A percentile compares a stretch with the other conserved stretches of the same genome.
phyloP scores from a whole-genome alignment of 2,797 vertebrate species.

The Pelochelys cantorii region DNA sequence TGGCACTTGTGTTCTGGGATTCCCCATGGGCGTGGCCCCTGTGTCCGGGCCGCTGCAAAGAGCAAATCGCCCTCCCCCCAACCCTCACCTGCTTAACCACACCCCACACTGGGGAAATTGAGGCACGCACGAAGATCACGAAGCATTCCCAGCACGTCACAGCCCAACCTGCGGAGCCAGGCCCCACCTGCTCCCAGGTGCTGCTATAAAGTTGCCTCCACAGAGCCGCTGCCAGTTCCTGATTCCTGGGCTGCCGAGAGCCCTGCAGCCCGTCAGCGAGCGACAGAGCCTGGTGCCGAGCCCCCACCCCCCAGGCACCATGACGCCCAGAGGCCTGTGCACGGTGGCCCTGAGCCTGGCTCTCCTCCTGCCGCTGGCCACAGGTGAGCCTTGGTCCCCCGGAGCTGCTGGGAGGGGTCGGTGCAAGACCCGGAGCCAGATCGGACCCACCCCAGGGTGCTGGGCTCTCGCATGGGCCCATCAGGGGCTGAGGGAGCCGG shows the following conservation, averaged over 20 bases:
- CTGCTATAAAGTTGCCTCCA: not conserved
- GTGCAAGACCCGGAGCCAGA: no score
- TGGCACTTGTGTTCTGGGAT: no score
- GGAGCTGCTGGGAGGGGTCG: no score
- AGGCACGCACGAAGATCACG: no score
- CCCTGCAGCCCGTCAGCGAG: not conserved
- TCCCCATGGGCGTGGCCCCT: no score
- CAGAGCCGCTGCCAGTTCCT: not conserved
- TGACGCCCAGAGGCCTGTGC: not conserved
- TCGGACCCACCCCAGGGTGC: not conserved
- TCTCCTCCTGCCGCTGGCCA: not conserved
- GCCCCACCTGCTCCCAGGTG: not conserved
- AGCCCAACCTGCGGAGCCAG: not conserved
- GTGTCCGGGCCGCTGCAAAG: no score
- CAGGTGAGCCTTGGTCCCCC: not conserved
- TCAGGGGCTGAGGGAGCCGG: accelerated
- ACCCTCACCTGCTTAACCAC: no score
- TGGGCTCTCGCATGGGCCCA: not conserved
- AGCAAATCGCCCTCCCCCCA: no score
- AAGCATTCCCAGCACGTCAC: no score
- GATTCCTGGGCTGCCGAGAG: not conserved
- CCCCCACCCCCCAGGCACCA: not conserved
- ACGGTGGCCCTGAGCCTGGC: not conserved
- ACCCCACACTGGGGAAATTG: no score
- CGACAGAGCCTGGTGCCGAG: not conserved